Base-by-base conservation (phyloP, 2,113 vertebrate genomes). In the Aptenodytes forsteri region DNA sequence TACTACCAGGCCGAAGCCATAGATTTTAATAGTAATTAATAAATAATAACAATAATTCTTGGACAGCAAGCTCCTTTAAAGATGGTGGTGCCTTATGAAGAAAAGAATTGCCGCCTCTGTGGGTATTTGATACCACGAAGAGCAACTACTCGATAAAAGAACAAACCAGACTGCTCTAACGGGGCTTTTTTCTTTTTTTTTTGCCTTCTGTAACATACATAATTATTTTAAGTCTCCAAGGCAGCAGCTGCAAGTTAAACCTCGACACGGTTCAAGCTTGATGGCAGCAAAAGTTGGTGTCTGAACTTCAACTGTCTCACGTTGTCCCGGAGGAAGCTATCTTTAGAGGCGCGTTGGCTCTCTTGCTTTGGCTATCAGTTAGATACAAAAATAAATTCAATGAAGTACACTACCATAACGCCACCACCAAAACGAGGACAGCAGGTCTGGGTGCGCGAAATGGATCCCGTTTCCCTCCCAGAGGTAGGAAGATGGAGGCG, bases 391-490 rank as follows among this genome's bases (percentile, higher is more conserved):
- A 66, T 9, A 34, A 34, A 19, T n/a, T 19, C 16, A 20, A 40
- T 15, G n/a, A 50, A 16, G 29, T 4, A 32, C 7, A 3, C 6
- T 16, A 30, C 69, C 11, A 2, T 16, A 13, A 10, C 18, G 5
- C 25, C 3, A 1, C 14, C 25, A 10, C 16, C 27, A 6, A 16
- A 36, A 27, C 1, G 6, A 55, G 54, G 56, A 11, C 16, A 16
- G 23, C 38, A 3, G 73, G 19, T 10, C 19, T 2, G 47, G 25
- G 17, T 1, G 13, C 10, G 10, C 3, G 3, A 1, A 14, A 38
- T 1, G 8, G 49, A 49, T 44, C 44, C 27, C 0, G 3, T 36
- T 80, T 30, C 61, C 62, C 25, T 44, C 70, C 62, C 6, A 4
- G 56, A 8, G 36, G 18, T 2, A 8, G 34, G 19, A n/a, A 32